Evolutionary conservation across 2,113 vertebrate species (phyloP).

Genomic region (Puffinus mauretanicus): DNA sequence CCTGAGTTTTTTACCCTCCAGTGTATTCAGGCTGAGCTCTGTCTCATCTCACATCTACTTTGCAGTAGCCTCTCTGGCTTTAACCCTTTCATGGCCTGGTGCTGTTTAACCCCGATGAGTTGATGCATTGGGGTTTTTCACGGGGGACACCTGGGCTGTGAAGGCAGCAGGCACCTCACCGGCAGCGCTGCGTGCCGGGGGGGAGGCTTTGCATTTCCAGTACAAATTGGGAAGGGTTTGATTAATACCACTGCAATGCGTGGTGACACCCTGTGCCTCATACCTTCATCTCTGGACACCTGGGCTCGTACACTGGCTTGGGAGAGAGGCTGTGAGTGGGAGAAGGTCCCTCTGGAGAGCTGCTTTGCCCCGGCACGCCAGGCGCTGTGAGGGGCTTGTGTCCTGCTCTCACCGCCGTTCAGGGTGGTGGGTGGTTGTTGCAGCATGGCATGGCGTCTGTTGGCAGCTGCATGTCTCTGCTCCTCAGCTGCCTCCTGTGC

Average conservation of each 20-base stretch:
- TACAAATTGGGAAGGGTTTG: not conserved
- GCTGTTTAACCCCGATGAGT: not conserved
- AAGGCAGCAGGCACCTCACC: not conserved
- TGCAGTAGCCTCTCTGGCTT: not conserved
- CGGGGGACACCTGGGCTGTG: fast-evolving
- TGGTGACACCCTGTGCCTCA: not conserved
- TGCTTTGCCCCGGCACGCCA: not conserved
- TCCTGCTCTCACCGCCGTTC: fast-evolving
- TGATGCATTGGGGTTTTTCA: not conserved
- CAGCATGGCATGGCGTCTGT: not conserved
- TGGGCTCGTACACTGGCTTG: not conserved
- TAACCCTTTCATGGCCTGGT: not conserved
- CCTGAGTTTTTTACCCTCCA: not conserved
- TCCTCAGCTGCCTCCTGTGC: not conserved
- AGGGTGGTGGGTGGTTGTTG: not conserved
- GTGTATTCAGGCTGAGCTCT: not conserved
- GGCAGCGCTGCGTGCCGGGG: fast-evolving
- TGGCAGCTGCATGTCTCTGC: not conserved
- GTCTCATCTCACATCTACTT: not conserved
- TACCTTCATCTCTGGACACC: not conserved
- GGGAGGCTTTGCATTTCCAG: not conserved
- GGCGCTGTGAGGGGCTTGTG: not conserved
- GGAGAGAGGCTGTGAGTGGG: not conserved
- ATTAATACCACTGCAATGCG: not conserved
- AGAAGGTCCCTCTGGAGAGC: not conserved